Conservation (phyloP, 2,797 vertebrate species). For the Pseudomugil gertrudae region DNA sequence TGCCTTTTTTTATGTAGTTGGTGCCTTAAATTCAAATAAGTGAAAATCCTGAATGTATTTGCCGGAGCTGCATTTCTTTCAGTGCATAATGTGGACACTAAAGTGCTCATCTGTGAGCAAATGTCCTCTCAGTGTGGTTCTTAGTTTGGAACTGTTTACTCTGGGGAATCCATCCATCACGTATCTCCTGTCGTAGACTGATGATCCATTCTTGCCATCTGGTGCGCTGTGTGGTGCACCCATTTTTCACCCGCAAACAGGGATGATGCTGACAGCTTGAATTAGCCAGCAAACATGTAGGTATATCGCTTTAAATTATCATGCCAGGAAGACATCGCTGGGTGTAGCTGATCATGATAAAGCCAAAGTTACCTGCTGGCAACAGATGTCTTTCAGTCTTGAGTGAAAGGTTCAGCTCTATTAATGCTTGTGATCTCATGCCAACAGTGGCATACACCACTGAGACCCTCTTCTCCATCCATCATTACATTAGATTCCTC, state of each 20-base stretch:
- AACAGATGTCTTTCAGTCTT: slow-evolving; percentile 81
- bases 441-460: slow-evolving; percentile 71
- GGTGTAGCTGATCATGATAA: slow-evolving; percentile 76
- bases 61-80: slow-evolving; percentile 23
- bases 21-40: not conserved
- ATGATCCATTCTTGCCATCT: slow-evolving; percentile 83
- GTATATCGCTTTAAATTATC: slow-evolving; percentile 78
- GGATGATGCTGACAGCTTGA: slow-evolving; percentile 80
- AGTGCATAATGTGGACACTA: slow-evolving; percentile 39
- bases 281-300: slow-evolving; percentile 80
- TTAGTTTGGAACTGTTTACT: slow-evolving; percentile 72
- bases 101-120: slow-evolving; percentile 64
- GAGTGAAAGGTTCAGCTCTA: slow-evolving; percentile 76
- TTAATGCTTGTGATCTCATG: slow-evolving; percentile 80
- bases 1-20: not conserved
- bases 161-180: slow-evolving; percentile 80
- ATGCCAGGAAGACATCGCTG: slow-evolving; percentile 74
- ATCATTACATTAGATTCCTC: slow-evolving; percentile 74
- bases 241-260: slow-evolving; percentile 83
- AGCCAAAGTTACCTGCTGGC: slow-evolving; percentile 78
- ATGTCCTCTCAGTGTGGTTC: slow-evolving; percentile 70
- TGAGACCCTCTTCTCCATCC: slow-evolving; percentile 69
- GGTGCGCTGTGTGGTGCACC: slow-evolving; percentile 76
- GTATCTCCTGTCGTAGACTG: slow-evolving; percentile 76
- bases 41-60: slow-evolving; percentile 20